Base-by-base conservation (phyloP, 1,140 invertebrate species). In the Drosophila nannoptera region DNA sequence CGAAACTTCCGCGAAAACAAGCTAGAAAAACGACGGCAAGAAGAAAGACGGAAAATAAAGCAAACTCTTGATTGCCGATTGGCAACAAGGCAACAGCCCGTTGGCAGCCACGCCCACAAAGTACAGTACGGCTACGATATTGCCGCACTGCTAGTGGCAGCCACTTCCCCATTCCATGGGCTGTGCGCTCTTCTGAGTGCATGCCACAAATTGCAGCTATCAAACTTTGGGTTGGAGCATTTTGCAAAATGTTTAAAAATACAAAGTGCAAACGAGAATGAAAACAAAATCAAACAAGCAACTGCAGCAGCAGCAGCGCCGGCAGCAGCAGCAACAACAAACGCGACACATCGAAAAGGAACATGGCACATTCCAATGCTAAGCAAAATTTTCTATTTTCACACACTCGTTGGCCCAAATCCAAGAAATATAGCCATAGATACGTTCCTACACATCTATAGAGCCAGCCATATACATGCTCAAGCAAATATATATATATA, bases 331-430 rank as follows among this genome's bases (percentile, higher is more conserved):
- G 53, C 54, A 36, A 36, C 42, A 69, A 60, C 48, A 68, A 54
- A 16, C 16, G 59, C 49, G 58, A 62, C 58, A 62, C 42, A 55
- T 40, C 42, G 52, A 31, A 31, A 16, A 69, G 55, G 54, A 75
- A 80, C 70, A 82, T 77, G 71, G 53, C 81, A 71, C 78, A 83
- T 84, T 80, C 80, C 80, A 74, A 78, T 66, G 61, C 73, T 58
- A 69, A 69, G 77, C 69, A 62, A 58, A 69, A 78, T 83, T 84
- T 71, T 84, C 71, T 84, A 77, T 84, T 84, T 75, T 76, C 80
- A 80, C 80, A 81, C 70, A 84, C 78, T 80, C 59, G 73, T 84
- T 84, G 80, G 80, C 80, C 73, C 78, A 80, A 80, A 86, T 84
- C 80, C 81, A 84, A 84, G 80, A 84, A 84, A 73, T 84, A 83